Conservation (phyloP, 2,113 vertebrate species). For the Falco punctatus region DNA sequence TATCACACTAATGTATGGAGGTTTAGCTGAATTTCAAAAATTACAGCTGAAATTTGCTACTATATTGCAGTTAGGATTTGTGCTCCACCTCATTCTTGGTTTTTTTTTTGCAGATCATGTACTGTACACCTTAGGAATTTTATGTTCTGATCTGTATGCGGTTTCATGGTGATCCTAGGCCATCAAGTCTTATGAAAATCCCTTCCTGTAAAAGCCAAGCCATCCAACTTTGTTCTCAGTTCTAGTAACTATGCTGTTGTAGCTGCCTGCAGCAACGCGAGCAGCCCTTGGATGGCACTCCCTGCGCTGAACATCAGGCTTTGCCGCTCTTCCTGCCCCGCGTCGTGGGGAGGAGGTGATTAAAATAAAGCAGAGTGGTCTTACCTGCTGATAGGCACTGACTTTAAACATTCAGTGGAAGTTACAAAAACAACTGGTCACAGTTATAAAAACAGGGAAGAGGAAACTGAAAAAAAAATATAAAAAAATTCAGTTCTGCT, state of each 20-base stretch:
- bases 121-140: not conserved
- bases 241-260: not conserved
- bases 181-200: not conserved
- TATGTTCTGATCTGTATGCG: not conserved
- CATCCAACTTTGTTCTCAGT: not conserved
- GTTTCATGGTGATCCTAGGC: not conserved
- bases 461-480: conserved; percentile 43
- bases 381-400: not conserved
- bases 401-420: not conserved
- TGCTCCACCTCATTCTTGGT: not conserved
- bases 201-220: not conserved
- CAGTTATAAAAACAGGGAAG: conserved; percentile 25
- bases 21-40: not conserved
- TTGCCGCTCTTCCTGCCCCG: not conserved
- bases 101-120: not conserved
- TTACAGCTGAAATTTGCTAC: not conserved
- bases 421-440: conserved; percentile 15
- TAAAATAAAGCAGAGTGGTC: not conserved
- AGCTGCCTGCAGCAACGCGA: conserved; percentile 18
- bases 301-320: conserved; percentile 11
- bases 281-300: conserved; percentile 63
- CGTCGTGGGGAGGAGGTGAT: not conserved
- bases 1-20: not conserved
- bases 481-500: conserved; percentile 19
- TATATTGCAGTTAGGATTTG: not conserved